Evolutionary conservation across 2,113 vertebrate genomes (phyloP).

Genomic region (Ornithorhynchus anatinus): DNA sequence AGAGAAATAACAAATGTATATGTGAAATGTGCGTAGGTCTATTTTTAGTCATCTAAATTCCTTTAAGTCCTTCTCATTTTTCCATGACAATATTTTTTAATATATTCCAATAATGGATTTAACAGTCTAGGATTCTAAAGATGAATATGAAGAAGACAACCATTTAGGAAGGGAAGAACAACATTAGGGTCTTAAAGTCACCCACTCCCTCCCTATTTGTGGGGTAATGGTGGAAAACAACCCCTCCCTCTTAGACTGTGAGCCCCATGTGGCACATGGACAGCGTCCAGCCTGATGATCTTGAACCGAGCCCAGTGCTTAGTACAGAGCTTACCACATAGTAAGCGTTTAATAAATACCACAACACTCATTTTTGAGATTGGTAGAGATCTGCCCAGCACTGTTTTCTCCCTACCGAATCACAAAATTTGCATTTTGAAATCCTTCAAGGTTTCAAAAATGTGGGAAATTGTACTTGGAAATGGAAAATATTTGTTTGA

Average conservation of each 20-base stretch:
- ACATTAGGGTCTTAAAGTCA: neutral
- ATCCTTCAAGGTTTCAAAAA: neutral
- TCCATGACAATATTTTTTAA: neutral
- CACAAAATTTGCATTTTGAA: neutral
- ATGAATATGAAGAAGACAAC: neutral
- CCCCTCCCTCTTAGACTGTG: too few species aligned
- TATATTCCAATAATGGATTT: neutral
- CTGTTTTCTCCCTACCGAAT: neutral
- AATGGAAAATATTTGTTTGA: neutral
- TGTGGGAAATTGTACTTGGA: neutral
- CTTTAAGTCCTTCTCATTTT: neutral
- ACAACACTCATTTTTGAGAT: neutral
- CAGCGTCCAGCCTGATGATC: too few species aligned
- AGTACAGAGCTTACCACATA: too few species aligned
- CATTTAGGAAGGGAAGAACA: neutral
- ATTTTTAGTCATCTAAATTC: neutral
- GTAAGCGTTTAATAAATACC: too few species aligned
- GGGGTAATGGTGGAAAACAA: neutral
- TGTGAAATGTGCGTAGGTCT: too few species aligned
- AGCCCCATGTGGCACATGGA: too few species aligned
- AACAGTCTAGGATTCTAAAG: neutral
- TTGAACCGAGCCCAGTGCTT: too few species aligned
- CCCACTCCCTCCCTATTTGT: too few species aligned
- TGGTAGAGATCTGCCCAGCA: neutral
- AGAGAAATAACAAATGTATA: too few species aligned